phyloP scores from a whole-genome alignment of 2,888 invertebrate genomes.

The Digitonthophagus gazella region DNA sequence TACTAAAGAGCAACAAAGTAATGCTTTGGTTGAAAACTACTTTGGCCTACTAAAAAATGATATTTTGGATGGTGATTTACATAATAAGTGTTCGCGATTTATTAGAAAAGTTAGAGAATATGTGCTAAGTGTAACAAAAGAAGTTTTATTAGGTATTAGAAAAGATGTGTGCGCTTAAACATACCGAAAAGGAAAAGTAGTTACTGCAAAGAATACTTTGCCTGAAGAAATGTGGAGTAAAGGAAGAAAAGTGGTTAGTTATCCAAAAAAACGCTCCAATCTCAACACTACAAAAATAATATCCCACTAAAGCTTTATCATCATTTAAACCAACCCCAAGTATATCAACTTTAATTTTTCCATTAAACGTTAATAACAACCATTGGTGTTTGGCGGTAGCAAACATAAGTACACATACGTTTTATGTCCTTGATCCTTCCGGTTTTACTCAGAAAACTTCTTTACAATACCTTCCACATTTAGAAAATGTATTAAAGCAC shows the following conservation, averaged over 20 bases:
- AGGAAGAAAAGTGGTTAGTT: neutral
- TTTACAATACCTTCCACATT: neutral
- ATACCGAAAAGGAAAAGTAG: neutral
- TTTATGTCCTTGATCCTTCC: neutral
- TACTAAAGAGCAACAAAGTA: no score
- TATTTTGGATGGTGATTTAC: neutral
- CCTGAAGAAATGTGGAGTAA: neutral
- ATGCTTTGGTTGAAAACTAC: no score
- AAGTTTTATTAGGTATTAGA: neutral
- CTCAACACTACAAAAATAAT: no score
- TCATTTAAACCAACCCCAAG: no score
- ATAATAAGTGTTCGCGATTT: neutral
- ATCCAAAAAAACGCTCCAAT: no score
- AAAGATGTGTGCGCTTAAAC: neutral
- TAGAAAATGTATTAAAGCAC: neutral
- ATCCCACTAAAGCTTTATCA: neutral
- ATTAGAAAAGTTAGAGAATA: neutral
- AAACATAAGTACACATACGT: neutral
- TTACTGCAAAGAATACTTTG: neutral
- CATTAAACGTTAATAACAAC: neutral
- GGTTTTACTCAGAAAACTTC: neutral
- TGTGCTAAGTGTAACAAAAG: neutral
- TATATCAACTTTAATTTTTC: neutral
- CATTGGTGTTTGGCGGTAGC: neutral
- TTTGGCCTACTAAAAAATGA: no score